Conservation (phyloP, 2,888 invertebrate species). For the Acholoe squamosa region DNA sequence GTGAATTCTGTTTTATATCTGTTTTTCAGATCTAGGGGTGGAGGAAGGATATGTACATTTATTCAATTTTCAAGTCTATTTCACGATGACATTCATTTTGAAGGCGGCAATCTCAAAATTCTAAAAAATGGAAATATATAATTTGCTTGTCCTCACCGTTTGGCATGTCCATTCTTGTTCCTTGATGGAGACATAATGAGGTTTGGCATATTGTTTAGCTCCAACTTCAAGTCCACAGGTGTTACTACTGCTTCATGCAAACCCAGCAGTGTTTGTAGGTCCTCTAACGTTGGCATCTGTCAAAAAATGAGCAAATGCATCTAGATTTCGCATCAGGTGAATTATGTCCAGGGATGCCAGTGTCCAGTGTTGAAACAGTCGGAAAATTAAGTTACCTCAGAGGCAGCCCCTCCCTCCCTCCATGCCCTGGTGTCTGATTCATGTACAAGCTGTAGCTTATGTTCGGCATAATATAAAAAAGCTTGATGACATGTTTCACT, state of each 20-base stretch:
- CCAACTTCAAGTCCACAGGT: neutral
- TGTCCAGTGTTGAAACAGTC: no score
- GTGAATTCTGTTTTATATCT: no score
- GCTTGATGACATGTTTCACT: no score
- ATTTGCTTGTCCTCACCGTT: neutral
- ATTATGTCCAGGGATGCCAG: neutral
- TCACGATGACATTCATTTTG: no score
- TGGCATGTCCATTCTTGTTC: slow-evolving; percentile 45
- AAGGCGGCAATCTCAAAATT: no score
- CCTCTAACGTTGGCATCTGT: slow-evolving; percentile 77
- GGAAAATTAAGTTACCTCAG: no score
- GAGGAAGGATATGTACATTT: neutral
- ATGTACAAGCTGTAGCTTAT: no score
- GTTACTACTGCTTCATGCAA: slow-evolving; percentile 71
- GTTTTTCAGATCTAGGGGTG: neutral
- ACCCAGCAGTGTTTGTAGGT: slow-evolving; percentile 76
- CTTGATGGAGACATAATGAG: slow-evolving; percentile 78
- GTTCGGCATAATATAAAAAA: no score
- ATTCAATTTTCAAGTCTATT: no score
- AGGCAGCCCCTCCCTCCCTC: no score
- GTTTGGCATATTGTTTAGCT: slow-evolving; percentile 70
- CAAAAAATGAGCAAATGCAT: slow-evolving; percentile 48
- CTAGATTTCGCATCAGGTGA: neutral
- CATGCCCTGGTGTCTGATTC: no score
- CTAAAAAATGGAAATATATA: no score